Evolutionary conservation across 2,113 vertebrate genomes (phyloP), one percentile per base, ranked within the genome.

Genomic region (Nettapus auritus): DNA sequence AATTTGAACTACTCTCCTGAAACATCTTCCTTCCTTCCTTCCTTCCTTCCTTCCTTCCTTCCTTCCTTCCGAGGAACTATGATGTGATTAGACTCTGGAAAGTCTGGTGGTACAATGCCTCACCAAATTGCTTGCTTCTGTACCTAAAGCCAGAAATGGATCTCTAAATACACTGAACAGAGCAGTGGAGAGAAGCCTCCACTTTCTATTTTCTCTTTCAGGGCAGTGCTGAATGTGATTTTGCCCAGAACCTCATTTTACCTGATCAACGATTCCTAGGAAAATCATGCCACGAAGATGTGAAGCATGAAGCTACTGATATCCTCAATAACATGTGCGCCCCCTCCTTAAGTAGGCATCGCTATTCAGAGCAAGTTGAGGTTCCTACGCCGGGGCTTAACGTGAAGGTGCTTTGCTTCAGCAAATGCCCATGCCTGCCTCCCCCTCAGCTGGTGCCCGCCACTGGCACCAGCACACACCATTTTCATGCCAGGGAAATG

Each of bases 121-220:
- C 0, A 0, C 8, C 15, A 31, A 17, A 29, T 5, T 57, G 7
- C 18, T 50, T 34, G 34, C 8, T 18, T 8, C 8, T 22, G 21
- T n/a, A 31, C 44, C 33, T 11, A 38, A 52, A 52, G 13, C 56
- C 33, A 31, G 50, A 25, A 18, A 63, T 2, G 10, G 23, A 31
- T 33, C 59, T 29, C n/a, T 28, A 8, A 4, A 1, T 31, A 33
- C 22, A 3, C 70, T 20, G 63, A 50, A 8, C 26, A 44, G 42
- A 20, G 29, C 28, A n/a, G 36, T 52, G 22, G 64, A 38, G 28
- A 53, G 36, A 50, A 34, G 13, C 66, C 8, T 5, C 6, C 9
- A 14, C 33, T 7, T 34, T 17, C 46, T 9, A 8, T 48, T 14
- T 28, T 36, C 17, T 75, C 44, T 17, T 48, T 31, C 31, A 48